A percentile compares a stretch with the other conserved stretches of the same genome.
These are phyloP conservation scores for Trachelus stipa DNA, from an alignment of 2,888 invertebrate species.

Conservation along the genomic window DNA sequence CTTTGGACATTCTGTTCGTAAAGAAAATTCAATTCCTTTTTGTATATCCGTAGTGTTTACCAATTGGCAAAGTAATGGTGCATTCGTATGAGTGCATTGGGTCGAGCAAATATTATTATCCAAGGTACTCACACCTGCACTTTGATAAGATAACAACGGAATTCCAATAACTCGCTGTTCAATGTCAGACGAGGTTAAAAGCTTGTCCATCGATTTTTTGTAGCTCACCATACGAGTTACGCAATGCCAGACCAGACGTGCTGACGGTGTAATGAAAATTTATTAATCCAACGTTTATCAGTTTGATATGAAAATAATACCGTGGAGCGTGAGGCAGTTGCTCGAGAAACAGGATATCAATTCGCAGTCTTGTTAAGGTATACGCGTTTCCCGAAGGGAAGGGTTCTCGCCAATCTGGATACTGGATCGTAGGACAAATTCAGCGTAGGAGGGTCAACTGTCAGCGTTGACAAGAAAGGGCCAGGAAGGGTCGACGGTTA, in stretches of 20 bases:
- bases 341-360: not conserved
- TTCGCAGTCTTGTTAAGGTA: not conserved
- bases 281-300: not conserved
- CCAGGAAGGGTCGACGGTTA: constrained; percentile 25
- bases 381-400: not conserved
- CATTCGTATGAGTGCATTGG: not conserved
- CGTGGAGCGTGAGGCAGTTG: not conserved
- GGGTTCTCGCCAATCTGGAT: constrained; percentile 4
- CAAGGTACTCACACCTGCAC: not conserved
- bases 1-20: not conserved
- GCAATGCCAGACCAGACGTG: not conserved
- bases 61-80: not conserved
- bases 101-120: not conserved
- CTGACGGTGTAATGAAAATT: not conserved
- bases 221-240: not conserved
- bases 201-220: not conserved
- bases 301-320: not conserved
- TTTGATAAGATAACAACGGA: not conserved
- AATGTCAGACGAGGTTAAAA: not conserved
- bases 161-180: not conserved
- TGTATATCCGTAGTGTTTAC: not conserved
- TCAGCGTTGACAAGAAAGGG: constrained; percentile 50
- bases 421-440: constrained; percentile 4
- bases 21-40: not conserved
- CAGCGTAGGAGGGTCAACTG: constrained; percentile 55